Base-by-base conservation (phyloP, 2,888 invertebrate genomes). In the Orgyia antiqua region DNA sequence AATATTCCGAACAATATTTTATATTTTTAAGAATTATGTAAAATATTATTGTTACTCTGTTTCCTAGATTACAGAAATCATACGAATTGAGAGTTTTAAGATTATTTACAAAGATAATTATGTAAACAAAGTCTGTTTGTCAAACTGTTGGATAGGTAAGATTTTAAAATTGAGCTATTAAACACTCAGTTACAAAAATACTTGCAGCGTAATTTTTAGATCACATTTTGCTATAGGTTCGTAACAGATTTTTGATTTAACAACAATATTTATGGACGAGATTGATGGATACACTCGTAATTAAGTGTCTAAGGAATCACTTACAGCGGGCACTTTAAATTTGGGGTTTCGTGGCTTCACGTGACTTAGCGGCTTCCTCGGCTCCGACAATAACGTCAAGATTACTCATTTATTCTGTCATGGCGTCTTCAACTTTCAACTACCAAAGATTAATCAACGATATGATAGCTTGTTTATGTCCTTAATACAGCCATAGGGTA, bases 161-260 rank as follows among this genome's bases (percentile, higher is more conserved):
- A 68, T 72, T 15, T 75, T 58, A 73, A 78, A 78, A 80, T 80
- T 82, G 82, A 84, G 80, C 83, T 82, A 73, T 51, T 77, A 80
- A 76, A 80, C 67, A 71, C 75, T 74, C 67, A 68, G 69, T 76
- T 84, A 82, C 72, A 86, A 84, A 83, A 84, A 86, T 83, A 83
- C 71, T 74, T 78, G 80, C 77, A 76, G 79, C 76, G 71, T 72
- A 71, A 76, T 71, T 73, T 75, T 79, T 79, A 80, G 83, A 84
- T 86, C 82, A 84, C 82, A 80, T 68, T 77, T 72, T 64, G 60
- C 67, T 74, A 69, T 61, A 55, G 33, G 33, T 39, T 53, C 44
- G 42, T 51, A 58, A 53, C 54, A 44, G 57, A 58, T 58, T 50
- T 56, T n/a, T n/a, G n/a, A n/a, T n/a, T n/a, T n/a, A n/a, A n/a